Evolutionary conservation across 1,140 invertebrate species (phyloP).

Genomic region (Macrobrachium nipponense): DNA sequence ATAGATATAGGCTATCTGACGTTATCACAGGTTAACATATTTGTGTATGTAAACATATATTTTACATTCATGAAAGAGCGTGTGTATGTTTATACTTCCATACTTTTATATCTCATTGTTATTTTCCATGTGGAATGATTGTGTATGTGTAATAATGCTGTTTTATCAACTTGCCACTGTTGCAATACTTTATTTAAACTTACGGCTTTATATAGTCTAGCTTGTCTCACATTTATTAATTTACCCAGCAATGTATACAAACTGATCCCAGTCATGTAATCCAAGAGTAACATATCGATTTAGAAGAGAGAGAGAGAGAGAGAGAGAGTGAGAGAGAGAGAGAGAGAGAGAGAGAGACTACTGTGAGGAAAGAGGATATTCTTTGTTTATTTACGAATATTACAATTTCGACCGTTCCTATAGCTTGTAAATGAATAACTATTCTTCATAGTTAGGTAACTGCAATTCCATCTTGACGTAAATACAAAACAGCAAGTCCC

Average conservation of each 20-base stretch:
- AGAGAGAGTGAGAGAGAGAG: slow-evolving; percentile 1
- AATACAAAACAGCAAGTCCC: too few species aligned
- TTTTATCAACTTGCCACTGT: too few species aligned
- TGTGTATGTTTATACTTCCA: neutral
- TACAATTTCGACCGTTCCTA: too few species aligned
- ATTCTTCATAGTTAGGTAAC: too few species aligned
- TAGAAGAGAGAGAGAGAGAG: neutral
- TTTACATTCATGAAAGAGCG: neutral
- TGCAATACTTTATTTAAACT: too few species aligned
- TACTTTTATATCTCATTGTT: neutral
- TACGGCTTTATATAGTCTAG: too few species aligned
- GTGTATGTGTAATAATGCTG: too few species aligned
- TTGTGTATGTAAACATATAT: neutral
- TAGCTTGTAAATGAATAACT: too few species aligned
- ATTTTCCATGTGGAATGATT: too few species aligned
- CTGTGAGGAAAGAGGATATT: neutral
- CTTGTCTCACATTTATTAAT: neutral
- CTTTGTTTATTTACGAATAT: too few species aligned
- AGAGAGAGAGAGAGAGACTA: neutral
- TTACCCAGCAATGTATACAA: neutral
- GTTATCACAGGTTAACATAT: neutral
- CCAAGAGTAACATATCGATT: neutral
- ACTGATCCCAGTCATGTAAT: neutral
- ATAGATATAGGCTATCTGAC: too few species aligned
- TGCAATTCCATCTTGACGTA: too few species aligned